A percentile compares a stretch with the other conserved stretches of the same genome.
These are phyloP conservation scores for Melanerpes aurifrons DNA, from an alignment of 2,113 vertebrate species.

Conservation along the genomic window DNA sequence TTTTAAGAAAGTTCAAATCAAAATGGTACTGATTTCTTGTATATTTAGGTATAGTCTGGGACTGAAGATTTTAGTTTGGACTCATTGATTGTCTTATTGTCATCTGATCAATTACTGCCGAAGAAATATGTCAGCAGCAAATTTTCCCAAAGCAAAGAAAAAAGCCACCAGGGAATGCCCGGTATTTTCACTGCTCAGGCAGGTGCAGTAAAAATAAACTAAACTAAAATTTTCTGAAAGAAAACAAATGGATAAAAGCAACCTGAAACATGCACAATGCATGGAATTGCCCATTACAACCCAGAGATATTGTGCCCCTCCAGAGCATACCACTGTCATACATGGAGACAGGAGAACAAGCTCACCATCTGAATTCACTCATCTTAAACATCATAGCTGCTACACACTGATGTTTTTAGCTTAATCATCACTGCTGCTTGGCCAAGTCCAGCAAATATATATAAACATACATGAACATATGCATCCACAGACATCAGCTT, in stretches of 20 bases:
- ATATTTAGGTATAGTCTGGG: not conserved
- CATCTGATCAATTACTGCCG: not conserved
- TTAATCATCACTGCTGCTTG: not conserved
- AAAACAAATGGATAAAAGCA: not conserved
- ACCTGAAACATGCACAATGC: not conserved
- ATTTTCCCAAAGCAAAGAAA: not conserved
- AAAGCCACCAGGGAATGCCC: not conserved
- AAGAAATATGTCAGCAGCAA: not conserved
- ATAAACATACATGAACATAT: not conserved
- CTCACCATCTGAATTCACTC: not conserved
- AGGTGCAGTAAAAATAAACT: not conserved
- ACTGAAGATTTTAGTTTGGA: not conserved
- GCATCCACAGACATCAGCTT: not conserved
- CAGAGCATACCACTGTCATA: not conserved
- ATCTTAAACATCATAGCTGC: not conserved
- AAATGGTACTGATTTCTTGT: not conserved
- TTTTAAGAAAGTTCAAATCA: not conserved
- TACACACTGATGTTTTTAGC: not conserved
- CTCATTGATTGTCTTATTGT: not conserved
- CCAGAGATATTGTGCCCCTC: not conserved
- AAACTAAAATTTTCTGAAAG: not conserved
- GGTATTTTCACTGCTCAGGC: not conserved
- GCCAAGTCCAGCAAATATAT: not conserved
- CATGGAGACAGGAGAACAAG: not conserved
- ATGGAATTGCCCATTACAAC: not conserved